Percentiles rank a stretch among this genome's conserved stretches.
These are phyloP conservation scores for Lasioglossum zephyrum DNA, from an alignment of 2,888 invertebrate genomes.

Conservation along the genomic window DNA sequence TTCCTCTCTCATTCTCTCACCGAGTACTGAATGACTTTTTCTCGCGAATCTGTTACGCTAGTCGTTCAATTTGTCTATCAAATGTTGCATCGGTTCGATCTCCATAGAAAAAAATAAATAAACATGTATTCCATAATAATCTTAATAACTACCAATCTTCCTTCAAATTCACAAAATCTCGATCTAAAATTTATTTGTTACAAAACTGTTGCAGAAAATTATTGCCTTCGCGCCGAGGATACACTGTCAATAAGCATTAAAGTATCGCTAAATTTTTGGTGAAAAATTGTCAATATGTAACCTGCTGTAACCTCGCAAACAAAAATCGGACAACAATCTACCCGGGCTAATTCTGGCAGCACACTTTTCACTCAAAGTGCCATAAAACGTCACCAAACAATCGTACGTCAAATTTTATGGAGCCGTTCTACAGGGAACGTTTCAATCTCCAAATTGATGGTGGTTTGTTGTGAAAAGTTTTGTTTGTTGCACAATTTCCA, in stretches of 20 bases:
- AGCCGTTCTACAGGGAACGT: not conserved
- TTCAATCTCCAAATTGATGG: not conserved
- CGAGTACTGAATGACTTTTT: not conserved
- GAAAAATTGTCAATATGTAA: not conserved
- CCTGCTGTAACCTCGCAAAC: not conserved
- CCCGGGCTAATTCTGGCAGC: not conserved
- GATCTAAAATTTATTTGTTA: not conserved
- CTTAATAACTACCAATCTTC: not conserved
- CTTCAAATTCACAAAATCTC: not conserved
- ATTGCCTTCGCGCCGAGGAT: not conserved
- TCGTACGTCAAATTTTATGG: not conserved
- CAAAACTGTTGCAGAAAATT: not conserved
- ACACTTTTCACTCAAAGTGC: constrained; percentile 1
- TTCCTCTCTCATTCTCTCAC: not conserved
- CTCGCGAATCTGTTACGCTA: too few species aligned
- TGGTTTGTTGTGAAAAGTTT: not conserved
- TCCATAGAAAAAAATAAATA: not conserved
- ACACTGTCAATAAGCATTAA: not conserved
- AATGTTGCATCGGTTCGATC: too few species aligned
- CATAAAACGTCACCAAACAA: constrained; percentile 1
- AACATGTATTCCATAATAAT: not conserved
- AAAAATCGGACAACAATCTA: not conserved
- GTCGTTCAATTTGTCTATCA: not conserved
- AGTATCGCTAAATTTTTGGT: not conserved
- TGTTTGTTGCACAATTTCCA: not conserved